Evolutionary conservation across 2,888 invertebrate genomes (phyloP).

Genomic region (Clitarchus hookeri): DNA sequence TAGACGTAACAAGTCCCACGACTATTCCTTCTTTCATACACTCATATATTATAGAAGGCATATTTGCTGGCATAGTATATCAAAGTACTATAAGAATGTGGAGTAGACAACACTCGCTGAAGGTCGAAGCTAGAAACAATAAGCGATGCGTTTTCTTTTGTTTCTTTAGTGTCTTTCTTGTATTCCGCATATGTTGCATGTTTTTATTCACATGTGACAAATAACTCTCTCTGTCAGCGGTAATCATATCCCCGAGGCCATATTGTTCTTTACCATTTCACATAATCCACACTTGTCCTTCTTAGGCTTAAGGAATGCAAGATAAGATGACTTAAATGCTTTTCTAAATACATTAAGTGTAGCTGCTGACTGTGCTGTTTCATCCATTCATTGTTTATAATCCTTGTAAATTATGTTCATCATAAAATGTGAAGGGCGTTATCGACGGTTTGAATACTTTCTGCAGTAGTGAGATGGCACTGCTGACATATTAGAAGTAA

Average conservation of each 20-base stretch:
- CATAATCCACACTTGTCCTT: not conserved
- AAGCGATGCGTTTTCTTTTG: not conserved
- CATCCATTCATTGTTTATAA: conserved; percentile 23
- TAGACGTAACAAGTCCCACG: too few relatives aligned
- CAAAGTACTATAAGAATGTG: not conserved
- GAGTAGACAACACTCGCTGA: not conserved
- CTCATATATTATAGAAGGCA: not conserved
- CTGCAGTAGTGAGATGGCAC: not conserved
- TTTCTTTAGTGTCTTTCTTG: not conserved
- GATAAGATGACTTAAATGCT: not conserved
- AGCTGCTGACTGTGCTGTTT: not conserved
- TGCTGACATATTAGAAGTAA: not conserved
- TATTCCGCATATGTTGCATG: not conserved
- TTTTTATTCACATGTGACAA: conserved; percentile 6
- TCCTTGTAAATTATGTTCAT: conserved; percentile 22
- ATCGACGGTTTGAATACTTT: not conserved
- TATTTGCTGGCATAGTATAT: not conserved
- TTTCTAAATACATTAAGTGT: conserved; percentile 17
- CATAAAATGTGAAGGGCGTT: not conserved
- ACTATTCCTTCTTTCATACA: not conserved
- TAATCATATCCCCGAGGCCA: not conserved
- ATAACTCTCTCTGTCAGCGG: not conserved
- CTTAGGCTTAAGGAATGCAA: not conserved
- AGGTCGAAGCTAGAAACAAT: not conserved
- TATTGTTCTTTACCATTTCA: not conserved